Evolutionary conservation across 1,140 invertebrate species (phyloP).

Genomic region (Aphelenchoides fujianensis): DNA sequence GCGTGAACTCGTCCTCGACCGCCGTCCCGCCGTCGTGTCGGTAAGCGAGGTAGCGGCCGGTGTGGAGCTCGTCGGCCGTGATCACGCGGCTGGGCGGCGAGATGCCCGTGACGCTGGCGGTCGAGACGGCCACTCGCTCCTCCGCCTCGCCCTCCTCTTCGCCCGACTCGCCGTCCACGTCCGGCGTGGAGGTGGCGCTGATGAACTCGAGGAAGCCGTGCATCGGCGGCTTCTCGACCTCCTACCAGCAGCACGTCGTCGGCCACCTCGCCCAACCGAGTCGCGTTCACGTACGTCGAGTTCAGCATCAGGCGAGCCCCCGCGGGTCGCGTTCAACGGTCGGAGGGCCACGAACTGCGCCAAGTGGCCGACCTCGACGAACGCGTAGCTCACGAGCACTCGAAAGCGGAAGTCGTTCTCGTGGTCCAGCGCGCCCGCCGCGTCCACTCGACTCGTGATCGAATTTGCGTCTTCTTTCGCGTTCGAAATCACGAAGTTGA

Average conservation of each 20-base stretch:
- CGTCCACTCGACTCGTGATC: slow-evolving; percentile 12
- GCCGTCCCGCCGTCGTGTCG: slow-evolving; percentile 22
- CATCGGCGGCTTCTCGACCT: slow-evolving; percentile 29
- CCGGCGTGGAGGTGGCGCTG: slow-evolving; percentile 16
- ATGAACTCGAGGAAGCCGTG: slow-evolving; percentile 31
- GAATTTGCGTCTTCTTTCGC: slow-evolving; percentile 23
- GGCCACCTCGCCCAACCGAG: slow-evolving; percentile 22
- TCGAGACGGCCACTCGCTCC: not conserved
- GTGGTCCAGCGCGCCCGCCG: not conserved
- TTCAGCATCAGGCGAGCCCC: slow-evolving; percentile 39
- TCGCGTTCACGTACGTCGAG: slow-evolving; percentile 38
- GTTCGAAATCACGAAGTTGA: slow-evolving; percentile 45
- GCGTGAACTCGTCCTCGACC: slow-evolving; percentile 37
- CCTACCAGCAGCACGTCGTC: slow-evolving; percentile 41
- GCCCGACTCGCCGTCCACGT: not conserved
- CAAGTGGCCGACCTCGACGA: slow-evolving; percentile 24
- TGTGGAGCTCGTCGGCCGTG: slow-evolving; percentile 38
- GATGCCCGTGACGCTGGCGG: not conserved
- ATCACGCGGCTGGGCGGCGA: slow-evolving; percentile 12
- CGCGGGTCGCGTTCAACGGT: slow-evolving; percentile 16
- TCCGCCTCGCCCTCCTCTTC: slow-evolving; percentile 29
- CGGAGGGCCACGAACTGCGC: slow-evolving; percentile 24
- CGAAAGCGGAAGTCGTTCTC: slow-evolving; percentile 51
- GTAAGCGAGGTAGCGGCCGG: slow-evolving; percentile 46
- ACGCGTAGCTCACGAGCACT: slow-evolving; percentile 49